These are phyloP conservation scores for Strix aluco DNA, from an alignment of 2,113 vertebrate species.

Conservation along the genomic window DNA sequence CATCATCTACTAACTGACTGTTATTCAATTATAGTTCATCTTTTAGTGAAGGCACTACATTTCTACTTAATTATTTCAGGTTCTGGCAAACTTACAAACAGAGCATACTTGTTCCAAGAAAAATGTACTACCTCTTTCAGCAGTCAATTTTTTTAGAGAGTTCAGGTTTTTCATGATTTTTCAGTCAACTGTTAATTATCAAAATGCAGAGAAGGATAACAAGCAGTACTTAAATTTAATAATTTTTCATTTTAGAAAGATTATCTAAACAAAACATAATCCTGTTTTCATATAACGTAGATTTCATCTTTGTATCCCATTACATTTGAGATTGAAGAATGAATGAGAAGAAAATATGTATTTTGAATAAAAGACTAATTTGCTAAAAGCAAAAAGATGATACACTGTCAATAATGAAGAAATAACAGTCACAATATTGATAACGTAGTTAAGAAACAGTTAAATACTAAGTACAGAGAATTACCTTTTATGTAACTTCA, in stretches of 20 bases:
- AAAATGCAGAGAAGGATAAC: background rate
- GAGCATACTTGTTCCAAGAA: slow-evolving; percentile 33
- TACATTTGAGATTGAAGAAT: background rate
- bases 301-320: background rate
- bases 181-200: slow-evolving; percentile 7
- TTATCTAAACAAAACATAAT: background rate
- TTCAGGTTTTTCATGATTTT: background rate
- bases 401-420: background rate
- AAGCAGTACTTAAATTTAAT: background rate
- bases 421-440: background rate
- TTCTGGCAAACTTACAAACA: slow-evolving; percentile 21
- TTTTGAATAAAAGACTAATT: background rate
- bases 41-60: slow-evolving; percentile 42
- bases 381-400: background rate
- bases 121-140: background rate
- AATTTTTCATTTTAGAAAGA: background rate
- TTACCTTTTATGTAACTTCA: background rate
- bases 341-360: background rate
- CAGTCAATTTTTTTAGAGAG: slow-evolving; percentile 40
- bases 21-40: slow-evolving; percentile 50
- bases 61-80: slow-evolving; percentile 47
- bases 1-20: background rate
- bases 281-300: background rate
- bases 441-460: background rate
- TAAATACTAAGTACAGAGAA: background rate